phyloP scores from a whole-genome alignment of 2,888 invertebrate species.

The Apodemia mormo region DNA sequence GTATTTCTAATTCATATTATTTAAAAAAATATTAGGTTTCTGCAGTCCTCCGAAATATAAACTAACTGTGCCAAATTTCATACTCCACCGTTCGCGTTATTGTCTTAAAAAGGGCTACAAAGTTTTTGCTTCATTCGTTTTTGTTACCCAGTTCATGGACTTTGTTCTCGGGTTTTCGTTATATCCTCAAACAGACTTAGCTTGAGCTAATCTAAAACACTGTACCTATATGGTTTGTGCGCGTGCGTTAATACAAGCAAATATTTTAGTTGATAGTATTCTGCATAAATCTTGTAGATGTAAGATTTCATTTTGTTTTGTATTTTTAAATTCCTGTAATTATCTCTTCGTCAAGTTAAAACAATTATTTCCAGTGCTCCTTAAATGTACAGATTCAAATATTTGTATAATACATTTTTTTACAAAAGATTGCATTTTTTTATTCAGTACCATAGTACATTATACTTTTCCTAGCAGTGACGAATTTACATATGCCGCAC shows the following conservation, averaged over 20 bases:
- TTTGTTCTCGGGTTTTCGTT: neutral
- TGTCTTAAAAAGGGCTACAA: no score
- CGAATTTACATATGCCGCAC: no score
- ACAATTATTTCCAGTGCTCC: slow-evolving; percentile 34
- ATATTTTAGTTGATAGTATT: slow-evolving; percentile 3
- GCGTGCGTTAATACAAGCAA: neutral
- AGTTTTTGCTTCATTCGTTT: no score
- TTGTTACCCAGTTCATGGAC: no score
- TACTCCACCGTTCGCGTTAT: no score
- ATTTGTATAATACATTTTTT: slow-evolving; percentile 44
- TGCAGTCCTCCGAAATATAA: no score
- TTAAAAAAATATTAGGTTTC: no score
- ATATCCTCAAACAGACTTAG: neutral
- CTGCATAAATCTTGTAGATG: neutral
- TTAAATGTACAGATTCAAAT: slow-evolving; percentile 36
- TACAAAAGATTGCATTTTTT: slow-evolving; percentile 25
- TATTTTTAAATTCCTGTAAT: slow-evolving; percentile 23
- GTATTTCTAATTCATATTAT: no score
- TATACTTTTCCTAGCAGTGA: neutral
- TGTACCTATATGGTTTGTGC: neutral
- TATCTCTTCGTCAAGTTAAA: slow-evolving; percentile 29
- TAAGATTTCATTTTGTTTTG: slow-evolving; percentile 4
- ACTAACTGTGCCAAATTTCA: no score
- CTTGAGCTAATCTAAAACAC: neutral
- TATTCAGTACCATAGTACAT: neutral